Base-by-base conservation (phyloP, 2,797 vertebrate species). In the Sebastes nivosus region DNA sequence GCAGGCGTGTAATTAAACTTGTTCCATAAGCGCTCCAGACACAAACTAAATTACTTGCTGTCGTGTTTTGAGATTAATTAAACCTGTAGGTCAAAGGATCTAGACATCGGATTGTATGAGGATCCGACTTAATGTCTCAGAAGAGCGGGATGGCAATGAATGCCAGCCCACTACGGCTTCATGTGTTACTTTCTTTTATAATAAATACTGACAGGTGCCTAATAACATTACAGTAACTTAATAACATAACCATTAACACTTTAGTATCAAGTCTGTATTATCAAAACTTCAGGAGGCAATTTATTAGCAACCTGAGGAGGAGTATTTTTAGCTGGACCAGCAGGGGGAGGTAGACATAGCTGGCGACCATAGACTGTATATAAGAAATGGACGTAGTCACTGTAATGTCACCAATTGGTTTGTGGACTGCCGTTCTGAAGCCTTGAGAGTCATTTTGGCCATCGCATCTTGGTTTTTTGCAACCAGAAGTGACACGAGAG, bases 41-140 rank as follows among this genome's bases (percentile, higher is more conserved):
- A 95, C 96, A 95, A 94, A 96, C 95, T 95, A 96, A 97, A 98
- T 98, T 96, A 97, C 96, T 97, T 96, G 96, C 96, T 93, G 95
- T 96, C 96, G 97, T 96, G 96, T 98, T 98, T 97, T 96, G 96
- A 97, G 96, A 97, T 98, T 97, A 97, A 98, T 98, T 97, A 97
- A 97, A 96, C 95, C 96, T 97, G 95, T 94, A 97, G 96, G 97
- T 97, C 95, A 97, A 97, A 96, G 95, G 95, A 97, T 97, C 95
- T 95, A 95, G 95, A 97, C 97, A 96, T 96, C 95, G 95, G 96
- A 97, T 96, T 94, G 96, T 96, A 94, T 96, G 94, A 96, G 95
- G 95, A 77, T 96, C 94, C 95, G 22, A 70, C 58, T 72, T 71
- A 77, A 85, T 32, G 30, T 83, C 42, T 82, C 64, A 36, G 36